Conservation (phyloP, 2,113 vertebrate species). For the Lontra canadensis region DNA sequence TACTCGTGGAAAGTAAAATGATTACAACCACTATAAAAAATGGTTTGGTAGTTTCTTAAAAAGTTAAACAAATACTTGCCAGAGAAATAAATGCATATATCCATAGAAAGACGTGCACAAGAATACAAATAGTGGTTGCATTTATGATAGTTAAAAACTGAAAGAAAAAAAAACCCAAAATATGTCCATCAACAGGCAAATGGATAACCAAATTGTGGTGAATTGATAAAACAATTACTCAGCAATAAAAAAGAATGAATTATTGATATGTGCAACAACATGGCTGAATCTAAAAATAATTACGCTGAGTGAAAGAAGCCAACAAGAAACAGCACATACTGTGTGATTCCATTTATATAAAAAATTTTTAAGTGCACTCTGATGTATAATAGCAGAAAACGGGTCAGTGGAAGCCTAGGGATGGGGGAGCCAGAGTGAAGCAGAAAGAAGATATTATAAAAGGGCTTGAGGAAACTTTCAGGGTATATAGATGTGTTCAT, state of each 20-base stretch:
- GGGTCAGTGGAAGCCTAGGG: neutral
- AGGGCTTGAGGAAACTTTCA: neutral
- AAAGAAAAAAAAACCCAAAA: neutral
- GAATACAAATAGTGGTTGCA: neutral
- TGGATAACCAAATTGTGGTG: neutral
- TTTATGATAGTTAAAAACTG: neutral
- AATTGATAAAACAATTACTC: neutral
- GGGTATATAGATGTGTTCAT: neutral
- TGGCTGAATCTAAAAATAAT: slow-evolving; percentile 16
- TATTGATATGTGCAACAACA: neutral
- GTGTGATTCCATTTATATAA: neutral
- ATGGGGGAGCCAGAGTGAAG: neutral
- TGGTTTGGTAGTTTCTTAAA: neutral
- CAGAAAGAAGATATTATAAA: neutral
- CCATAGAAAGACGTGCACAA: neutral
- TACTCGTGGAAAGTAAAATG: neutral
- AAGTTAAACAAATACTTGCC: neutral
- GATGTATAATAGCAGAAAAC: neutral
- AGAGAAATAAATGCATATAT: slow-evolving; percentile 29
- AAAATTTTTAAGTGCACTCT: neutral
- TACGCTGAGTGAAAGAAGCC: neutral
- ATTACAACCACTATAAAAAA: neutral
- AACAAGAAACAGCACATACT: neutral
- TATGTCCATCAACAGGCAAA: neutral
- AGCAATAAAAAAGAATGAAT: neutral